phyloP scores from a whole-genome alignment of 2,888 invertebrate species.

The Stratiomys singularior region DNA sequence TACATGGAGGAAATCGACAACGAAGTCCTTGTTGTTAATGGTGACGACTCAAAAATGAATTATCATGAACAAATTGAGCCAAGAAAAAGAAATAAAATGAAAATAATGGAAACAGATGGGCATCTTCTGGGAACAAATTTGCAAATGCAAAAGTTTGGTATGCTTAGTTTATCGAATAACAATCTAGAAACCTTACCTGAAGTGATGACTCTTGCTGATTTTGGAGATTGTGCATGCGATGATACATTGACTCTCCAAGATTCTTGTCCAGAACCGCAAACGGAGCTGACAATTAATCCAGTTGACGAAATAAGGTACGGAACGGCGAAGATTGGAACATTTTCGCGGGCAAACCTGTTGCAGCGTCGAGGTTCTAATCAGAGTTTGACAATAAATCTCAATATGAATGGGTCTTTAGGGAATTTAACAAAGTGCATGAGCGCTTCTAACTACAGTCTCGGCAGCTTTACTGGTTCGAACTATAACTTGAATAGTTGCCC shows the following conservation, averaged over 20 bases:
- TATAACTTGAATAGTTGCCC: slow-evolving; percentile 51
- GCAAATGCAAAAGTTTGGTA: slow-evolving; percentile 70
- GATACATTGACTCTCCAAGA: background rate
- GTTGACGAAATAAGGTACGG: background rate
- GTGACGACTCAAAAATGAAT: background rate
- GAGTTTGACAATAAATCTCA: slow-evolving; percentile 68
- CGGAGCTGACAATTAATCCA: background rate
- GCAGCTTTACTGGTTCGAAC: slow-evolving; percentile 56
- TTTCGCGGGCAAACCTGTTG: slow-evolving; percentile 63
- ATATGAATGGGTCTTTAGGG: slow-evolving; percentile 67
- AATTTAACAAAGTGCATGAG: slow-evolving; percentile 66
- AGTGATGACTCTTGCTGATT: slow-evolving; percentile 76
- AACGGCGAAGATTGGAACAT: slow-evolving; percentile 22
- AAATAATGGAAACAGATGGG: background rate
- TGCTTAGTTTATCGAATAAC: slow-evolving; percentile 74
- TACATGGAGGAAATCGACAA: slow-evolving; percentile 52
- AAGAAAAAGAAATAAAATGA: background rate
- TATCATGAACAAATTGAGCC: background rate
- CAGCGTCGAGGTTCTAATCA: slow-evolving; percentile 73
- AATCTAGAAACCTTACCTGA: slow-evolving; percentile 78
- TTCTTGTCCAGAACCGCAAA: slow-evolving; percentile 11
- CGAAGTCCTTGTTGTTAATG: slow-evolving; percentile 3
- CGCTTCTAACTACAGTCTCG: slow-evolving; percentile 65
- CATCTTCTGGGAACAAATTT: slow-evolving; percentile 68
- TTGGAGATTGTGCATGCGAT: slow-evolving; percentile 58